Conservation (phyloP, 1,140 invertebrate genomes). For the Agrypnia vestita region DNA sequence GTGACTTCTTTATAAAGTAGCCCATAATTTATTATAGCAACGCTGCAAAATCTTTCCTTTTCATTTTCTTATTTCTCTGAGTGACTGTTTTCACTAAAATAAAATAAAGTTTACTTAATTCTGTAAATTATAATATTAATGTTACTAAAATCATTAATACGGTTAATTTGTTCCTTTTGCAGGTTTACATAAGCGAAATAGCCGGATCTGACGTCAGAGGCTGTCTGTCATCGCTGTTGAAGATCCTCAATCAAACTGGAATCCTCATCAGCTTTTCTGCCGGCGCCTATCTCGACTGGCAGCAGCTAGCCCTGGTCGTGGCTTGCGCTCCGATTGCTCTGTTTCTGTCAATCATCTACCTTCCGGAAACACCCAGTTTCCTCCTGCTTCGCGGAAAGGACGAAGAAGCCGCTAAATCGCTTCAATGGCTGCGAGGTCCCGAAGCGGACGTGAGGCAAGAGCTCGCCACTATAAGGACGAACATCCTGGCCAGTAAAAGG, state of each 20-base stretch:
- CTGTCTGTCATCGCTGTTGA: conserved; percentile 87
- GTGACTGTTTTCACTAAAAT: too few relatives aligned
- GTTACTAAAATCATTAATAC: too few relatives aligned
- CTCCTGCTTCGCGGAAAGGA: conserved; percentile 83
- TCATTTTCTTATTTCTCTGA: too few relatives aligned
- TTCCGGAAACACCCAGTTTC: conserved; percentile 89
- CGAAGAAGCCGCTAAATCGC: conserved; percentile 83
- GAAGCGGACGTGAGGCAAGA: conserved; percentile 83
- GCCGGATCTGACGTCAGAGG: conserved; percentile 89
- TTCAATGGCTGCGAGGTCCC: conserved; percentile 84
- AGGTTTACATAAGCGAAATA: conserved; percentile 94
- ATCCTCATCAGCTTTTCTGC: conserved; percentile 86
- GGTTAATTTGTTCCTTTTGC: too few relatives aligned
- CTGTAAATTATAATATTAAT: too few relatives aligned
- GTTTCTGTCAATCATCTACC: conserved; percentile 80
- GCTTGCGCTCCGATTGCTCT: conserved; percentile 82
- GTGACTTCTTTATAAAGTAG: too few relatives aligned
- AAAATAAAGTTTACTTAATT: too few relatives aligned
- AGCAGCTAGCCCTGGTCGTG: conserved; percentile 84
- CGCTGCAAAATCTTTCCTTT: too few relatives aligned
- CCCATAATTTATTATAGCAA: too few relatives aligned
- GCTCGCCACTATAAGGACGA: conserved; percentile 78
- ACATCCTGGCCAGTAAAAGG: conserved; percentile 75
- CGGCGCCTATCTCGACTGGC: conserved; percentile 87
- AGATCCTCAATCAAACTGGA: conserved; percentile 89